A percentile compares a stretch with the other conserved stretches of the same genome.
These are phyloP conservation scores for Mus caroli DNA, from an alignment of 2,797 vertebrate genomes.

Conservation along the genomic window DNA sequence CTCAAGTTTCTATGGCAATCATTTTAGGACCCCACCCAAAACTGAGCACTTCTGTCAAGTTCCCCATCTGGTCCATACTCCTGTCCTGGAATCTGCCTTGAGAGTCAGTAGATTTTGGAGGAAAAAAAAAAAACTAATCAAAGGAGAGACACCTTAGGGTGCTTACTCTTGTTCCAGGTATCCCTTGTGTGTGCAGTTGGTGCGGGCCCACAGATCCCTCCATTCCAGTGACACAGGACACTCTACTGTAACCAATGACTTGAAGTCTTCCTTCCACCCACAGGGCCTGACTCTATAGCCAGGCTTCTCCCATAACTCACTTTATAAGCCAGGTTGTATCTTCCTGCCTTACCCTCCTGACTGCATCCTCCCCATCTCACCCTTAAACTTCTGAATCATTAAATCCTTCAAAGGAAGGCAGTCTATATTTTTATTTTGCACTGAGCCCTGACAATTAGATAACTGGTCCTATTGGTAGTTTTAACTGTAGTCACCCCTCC, in stretches of 20 bases:
- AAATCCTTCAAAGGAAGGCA: neutral
- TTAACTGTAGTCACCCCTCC: too few relatives aligned
- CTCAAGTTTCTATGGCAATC: neutral
- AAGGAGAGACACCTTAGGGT: neutral
- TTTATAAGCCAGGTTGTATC: neutral
- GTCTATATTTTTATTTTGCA: neutral
- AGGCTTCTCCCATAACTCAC: neutral
- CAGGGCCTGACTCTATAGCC: neutral
- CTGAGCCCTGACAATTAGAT: neutral
- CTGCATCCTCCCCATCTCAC: too few relatives aligned
- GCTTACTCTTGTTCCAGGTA: too few relatives aligned
- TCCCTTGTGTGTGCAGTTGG: too few relatives aligned
- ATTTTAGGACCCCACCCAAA: neutral
- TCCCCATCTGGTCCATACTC: neutral
- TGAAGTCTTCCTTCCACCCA: neutral
- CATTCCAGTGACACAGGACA: accelerated
- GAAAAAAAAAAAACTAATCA: neutral
- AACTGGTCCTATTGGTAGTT: neutral
- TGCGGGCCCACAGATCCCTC: too few relatives aligned
- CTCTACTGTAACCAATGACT: neutral
- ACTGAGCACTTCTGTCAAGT: neutral
- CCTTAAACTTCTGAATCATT: neutral
- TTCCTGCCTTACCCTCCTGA: neutral
- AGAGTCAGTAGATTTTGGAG: neutral
- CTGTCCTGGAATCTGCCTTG: neutral